Evolutionary conservation across 64 coral and sea anemone species (phyloP).

Genomic region (Dendrophyllia cribrosa): DNA sequence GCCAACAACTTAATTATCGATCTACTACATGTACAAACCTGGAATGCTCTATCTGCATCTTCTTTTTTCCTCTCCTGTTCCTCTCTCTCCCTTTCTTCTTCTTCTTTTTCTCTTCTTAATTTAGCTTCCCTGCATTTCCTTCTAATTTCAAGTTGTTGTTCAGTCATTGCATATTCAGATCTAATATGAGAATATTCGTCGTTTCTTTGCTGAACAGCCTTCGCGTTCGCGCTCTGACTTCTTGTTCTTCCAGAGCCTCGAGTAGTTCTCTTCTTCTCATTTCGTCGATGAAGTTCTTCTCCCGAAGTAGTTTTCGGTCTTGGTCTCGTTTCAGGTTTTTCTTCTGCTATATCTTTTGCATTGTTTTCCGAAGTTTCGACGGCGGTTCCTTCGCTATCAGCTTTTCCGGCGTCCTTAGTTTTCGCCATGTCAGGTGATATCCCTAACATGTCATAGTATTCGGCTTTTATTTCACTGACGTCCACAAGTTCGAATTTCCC

Average conservation of each 20-base stretch:
- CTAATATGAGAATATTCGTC: conserved; percentile 89
- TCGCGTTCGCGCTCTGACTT: conserved; percentile 89
- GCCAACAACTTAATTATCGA: not conserved
- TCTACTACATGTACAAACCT: conserved; percentile 64
- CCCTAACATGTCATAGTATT: conserved; percentile 98
- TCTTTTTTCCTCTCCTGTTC: conserved; percentile 86
- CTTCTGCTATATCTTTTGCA: conserved; percentile 19
- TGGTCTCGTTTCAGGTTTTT: conserved; percentile 31
- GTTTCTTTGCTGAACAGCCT: conserved; percentile 35
- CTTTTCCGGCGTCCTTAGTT: conserved; percentile 21
- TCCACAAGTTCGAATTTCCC: conserved; percentile 99
- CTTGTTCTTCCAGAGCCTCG: conserved; percentile 61
- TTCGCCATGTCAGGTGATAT: conserved; percentile 40
- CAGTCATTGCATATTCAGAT: conserved; percentile 93
- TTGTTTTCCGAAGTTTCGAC: conserved; percentile 40
- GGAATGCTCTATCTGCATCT: conserved; percentile 95
- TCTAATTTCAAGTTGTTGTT: conserved; percentile 95
- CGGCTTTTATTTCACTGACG: conserved; percentile 95
- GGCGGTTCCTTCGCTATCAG: conserved; percentile 11
- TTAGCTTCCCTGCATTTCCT: conserved; percentile 92
- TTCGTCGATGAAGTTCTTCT: conserved; percentile 58
- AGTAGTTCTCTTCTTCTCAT: conserved; percentile 25
- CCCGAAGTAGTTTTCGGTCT: conserved; percentile 82
- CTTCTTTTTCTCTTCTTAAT: conserved; percentile 88
- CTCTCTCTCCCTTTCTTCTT: conserved; percentile 86